Percentiles rank a stretch among this genome's conserved stretches.
Conservation (phyloP, 1,140 invertebrate genomes). For the Pseudomyrmex concolor region DNA sequence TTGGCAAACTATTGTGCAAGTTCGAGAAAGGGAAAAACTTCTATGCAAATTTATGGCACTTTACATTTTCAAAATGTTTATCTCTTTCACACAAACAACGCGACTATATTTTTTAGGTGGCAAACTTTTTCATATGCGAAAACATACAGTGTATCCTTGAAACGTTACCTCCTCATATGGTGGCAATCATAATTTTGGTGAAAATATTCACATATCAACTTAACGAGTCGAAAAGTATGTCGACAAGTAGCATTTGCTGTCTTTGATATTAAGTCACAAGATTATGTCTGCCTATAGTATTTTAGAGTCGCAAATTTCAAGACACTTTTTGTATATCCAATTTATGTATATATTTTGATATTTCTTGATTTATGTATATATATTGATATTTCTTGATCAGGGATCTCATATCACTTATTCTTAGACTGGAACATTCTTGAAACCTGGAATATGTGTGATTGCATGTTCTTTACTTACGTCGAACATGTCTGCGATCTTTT, state of each 20-base stretch:
- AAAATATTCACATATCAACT: not conserved
- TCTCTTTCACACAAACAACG: not conserved
- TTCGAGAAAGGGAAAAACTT: too few species aligned
- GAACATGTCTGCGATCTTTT: slow-evolving; percentile 34
- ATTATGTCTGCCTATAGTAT: not conserved
- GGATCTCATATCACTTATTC: not conserved
- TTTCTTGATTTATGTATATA: too few species aligned
- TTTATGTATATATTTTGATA: too few species aligned
- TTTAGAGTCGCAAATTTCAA: not conserved
- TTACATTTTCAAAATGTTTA: not conserved
- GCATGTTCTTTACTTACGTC: slow-evolving; percentile 35
- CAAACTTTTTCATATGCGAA: slow-evolving; percentile 1
- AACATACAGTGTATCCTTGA: not conserved
- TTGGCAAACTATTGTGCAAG: too few species aligned
- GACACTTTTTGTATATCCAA: not conserved
- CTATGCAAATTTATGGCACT: not conserved
- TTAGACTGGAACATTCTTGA: not conserved
- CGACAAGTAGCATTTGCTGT: not conserved
- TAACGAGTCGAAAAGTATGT: not conserved
- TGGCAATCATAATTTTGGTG: not conserved
- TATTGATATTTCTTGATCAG: slow-evolving; percentile 16
- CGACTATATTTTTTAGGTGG: slow-evolving; percentile 7
- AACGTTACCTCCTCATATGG: not conserved
- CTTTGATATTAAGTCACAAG: too few species aligned
- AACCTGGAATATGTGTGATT: not conserved